Evolutionary conservation across 2,888 invertebrate species (phyloP).

Genomic region (Drosophila suboccidentalis): DNA sequence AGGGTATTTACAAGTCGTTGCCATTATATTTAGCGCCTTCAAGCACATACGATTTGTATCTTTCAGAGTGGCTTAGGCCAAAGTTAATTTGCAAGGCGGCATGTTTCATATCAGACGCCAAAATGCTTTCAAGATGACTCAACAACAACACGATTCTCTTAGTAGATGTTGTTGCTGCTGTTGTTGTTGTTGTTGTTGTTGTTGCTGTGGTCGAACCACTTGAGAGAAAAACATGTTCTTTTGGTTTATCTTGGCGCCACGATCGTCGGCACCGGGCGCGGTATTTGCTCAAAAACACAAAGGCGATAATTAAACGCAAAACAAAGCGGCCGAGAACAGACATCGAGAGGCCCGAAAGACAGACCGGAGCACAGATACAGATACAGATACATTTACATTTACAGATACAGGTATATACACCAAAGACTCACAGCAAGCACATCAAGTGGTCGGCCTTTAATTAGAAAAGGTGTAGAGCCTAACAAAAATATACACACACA

Average conservation of each 20-base stretch:
- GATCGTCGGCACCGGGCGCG: constrained; percentile 70
- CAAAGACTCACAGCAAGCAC: constrained; percentile 28
- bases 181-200: constrained; percentile 40
- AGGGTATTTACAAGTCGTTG: constrained; percentile 12
- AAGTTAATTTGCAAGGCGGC: constrained; percentile 78
- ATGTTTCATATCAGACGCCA: constrained; percentile 72
- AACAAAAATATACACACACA: constrained; percentile 28
- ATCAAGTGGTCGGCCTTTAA: constrained; percentile 71
- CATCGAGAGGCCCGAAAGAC: constrained; percentile 25
- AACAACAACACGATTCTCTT: constrained; percentile 60
- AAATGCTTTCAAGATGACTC: constrained; percentile 76
- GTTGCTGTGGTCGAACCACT: constrained; percentile 65
- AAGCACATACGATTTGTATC: constrained; percentile 53
- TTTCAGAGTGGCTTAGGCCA: constrained; percentile 69
- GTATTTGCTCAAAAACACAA: constrained; percentile 73
- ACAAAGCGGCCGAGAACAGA: constrained; percentile 71
- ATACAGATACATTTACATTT: not conserved
- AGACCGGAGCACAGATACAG: constrained; percentile 11
- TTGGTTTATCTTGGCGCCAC: constrained; percentile 79
- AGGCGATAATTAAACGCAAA: constrained; percentile 78
- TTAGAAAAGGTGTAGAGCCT: constrained; percentile 70
- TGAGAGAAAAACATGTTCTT: constrained; percentile 77
- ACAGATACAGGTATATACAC: not conserved
- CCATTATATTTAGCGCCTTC: constrained; percentile 24
- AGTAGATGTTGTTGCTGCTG: constrained; percentile 35